These are phyloP conservation scores for Psylliodes chrysocephalus DNA, from an alignment of 2,888 invertebrate species.

Conservation along the genomic window DNA sequence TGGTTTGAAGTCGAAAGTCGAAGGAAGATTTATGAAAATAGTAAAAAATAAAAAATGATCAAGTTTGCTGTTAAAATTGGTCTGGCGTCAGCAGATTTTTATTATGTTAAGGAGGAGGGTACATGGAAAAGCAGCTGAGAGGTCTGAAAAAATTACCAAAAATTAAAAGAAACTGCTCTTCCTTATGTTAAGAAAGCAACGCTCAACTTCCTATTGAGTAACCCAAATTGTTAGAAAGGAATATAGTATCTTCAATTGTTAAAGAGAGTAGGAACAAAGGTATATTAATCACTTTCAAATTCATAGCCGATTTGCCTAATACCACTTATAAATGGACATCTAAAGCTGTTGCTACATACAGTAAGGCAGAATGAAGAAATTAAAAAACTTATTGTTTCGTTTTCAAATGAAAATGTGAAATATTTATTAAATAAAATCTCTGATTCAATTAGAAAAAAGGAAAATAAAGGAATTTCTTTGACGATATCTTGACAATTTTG, in stretches of 20 bases:
- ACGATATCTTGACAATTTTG: too few species aligned
- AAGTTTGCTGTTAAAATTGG: slow-evolving; percentile 76
- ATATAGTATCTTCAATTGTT: slow-evolving; percentile 70
- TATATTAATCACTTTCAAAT: slow-evolving; percentile 72
- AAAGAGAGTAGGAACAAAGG: slow-evolving; percentile 78
- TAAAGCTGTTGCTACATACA: slow-evolving; percentile 67
- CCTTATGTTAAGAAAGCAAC: slow-evolving; percentile 71
- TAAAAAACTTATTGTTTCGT: slow-evolving; percentile 60
- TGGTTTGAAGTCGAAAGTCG: neutral
- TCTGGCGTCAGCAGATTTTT: slow-evolving; percentile 72
- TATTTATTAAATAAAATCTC: too few species aligned
- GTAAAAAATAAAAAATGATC: slow-evolving; percentile 25
- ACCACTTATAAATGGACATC: slow-evolving; percentile 68
- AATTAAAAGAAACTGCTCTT: slow-evolving; percentile 68
- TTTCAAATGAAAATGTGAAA: slow-evolving; percentile 26
- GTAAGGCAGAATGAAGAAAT: slow-evolving; percentile 56
- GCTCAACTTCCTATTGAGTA: slow-evolving; percentile 73
- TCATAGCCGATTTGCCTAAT: slow-evolving; percentile 72
- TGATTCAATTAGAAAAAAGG: too few species aligned
- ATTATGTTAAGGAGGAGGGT: slow-evolving; percentile 75
- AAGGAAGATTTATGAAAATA: neutral
- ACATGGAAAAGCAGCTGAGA: slow-evolving; percentile 75
- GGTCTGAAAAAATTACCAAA: slow-evolving; percentile 72
- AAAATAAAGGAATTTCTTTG: too few species aligned
- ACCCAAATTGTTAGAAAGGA: slow-evolving; percentile 72